Conservation (phyloP, 2,888 invertebrate species). For the Miltochrista miniata region DNA sequence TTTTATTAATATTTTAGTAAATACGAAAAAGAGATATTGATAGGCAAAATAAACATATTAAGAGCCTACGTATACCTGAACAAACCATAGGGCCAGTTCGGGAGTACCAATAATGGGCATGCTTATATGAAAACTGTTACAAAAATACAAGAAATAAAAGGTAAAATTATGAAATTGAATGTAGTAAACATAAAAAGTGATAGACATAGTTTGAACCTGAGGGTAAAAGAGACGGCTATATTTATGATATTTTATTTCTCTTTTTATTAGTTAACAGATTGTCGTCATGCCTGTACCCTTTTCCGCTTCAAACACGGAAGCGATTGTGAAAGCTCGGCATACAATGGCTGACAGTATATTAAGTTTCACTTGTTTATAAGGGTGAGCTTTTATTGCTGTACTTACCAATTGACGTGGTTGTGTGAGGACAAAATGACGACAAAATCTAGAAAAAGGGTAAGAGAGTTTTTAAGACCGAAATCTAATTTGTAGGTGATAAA, state of each 20-base stretch:
- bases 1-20: too few species aligned
- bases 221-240: background rate
- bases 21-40: too few species aligned
- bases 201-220: background rate
- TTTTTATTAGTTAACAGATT: conserved; percentile 10
- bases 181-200: background rate
- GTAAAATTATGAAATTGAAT: too few species aligned
- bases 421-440: conserved; percentile 2
- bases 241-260: background rate
- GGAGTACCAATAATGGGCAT: too few species aligned
- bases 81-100: too few species aligned
- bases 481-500: too few species aligned
- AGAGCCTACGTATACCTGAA: too few species aligned
- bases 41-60: too few species aligned
- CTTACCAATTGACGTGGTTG: conserved; percentile 11
- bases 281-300: conserved; percentile 20
- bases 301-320: conserved; percentile 38
- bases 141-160: too few species aligned
- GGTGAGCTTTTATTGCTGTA: conserved; percentile 26
- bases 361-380: conserved; percentile 47
- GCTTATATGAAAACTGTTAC: too few species aligned
- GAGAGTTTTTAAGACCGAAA: background rate
- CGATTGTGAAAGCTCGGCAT: conserved; percentile 47
- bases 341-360: conserved; percentile 48
- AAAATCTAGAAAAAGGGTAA: background rate